Evolutionary conservation across 2,888 invertebrate species (phyloP), one percentile per base, ranked within the genome.

Genomic region (Tuta absoluta): DNA sequence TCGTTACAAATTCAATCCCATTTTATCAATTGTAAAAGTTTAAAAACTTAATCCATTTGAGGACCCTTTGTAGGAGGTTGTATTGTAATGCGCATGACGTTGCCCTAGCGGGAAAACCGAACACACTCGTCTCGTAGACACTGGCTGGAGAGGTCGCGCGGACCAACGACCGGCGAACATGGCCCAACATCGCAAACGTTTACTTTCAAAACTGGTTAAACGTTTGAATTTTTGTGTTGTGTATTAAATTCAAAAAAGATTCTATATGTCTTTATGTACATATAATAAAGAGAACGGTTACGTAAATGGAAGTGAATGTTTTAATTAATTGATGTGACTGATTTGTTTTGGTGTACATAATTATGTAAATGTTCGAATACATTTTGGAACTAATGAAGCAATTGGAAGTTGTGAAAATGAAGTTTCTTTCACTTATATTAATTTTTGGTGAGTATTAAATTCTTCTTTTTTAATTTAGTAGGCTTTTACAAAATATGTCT

Each of bases 31-130:
- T 88, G 87, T 88, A 85, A 84, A 90, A 90, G 87, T 91, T 90
- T 89, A 87, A 89, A 90, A 91, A 89, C 88, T 90, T 88, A 91
- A 90, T 90, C 88, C 88, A 88, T 86, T 89, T 87, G 86, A 84
- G 87, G 82, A 83, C 87, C 86, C 86, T 89, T 88, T 33, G 82
- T 80, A 84, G 81, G 80, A 77, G 78, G 80, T 78, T n/a, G n/a
- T n/a, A n/a, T 75, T 76, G 77, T 75, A 87, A 74, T 89, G 90
- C 89, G 89, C 90, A 89, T 90, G 90, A 81, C 88, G 71, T 79
- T 78, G 78, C 79, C 85, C 86, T 84, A 86, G 86, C 86, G 87
- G 86, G 86, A 87, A n/a, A n/a, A 81, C 82, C 86, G 87, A 89
- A 89, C 89, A 85, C 89, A 90, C 81, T 84, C 81, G 75, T 76